Conservation (phyloP, 2,797 vertebrate genomes). For the Tenualosa thibaudeaui region DNA sequence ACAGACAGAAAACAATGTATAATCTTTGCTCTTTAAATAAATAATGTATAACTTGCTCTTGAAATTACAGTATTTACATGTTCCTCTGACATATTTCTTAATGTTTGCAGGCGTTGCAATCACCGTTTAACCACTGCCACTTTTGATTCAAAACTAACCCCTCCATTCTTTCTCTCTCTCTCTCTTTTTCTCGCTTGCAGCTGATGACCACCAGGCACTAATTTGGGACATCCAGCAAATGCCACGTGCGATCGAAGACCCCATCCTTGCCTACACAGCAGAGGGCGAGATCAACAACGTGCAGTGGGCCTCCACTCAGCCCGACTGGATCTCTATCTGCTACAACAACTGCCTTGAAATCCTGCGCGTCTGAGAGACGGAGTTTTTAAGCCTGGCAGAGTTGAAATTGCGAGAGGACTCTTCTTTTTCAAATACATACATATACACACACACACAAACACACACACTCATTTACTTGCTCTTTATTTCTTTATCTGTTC, state of each 20-base stretch:
- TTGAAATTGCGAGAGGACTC: neutral
- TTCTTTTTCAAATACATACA: neutral
- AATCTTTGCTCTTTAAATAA: no score
- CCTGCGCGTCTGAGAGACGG: constrained; percentile 82
- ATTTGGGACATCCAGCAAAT: constrained; percentile 99
- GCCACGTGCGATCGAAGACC: constrained; percentile 97
- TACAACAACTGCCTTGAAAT: constrained; percentile 99
- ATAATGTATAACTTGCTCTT: no score
- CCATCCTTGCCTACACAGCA: constrained; percentile 96
- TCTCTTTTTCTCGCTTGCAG: constrained; percentile 58
- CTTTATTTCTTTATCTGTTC: neutral
- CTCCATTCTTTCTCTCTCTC: no score
- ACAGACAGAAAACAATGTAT: no score
- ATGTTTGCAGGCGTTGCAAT: no score
- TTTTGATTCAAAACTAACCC: no score
- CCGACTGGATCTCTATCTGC: constrained; percentile 97
- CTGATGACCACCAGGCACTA: constrained; percentile 97
- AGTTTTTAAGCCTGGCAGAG: neutral
- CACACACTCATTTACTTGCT: neutral
- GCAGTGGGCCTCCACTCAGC: constrained; percentile 98
- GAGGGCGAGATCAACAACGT: constrained; percentile 99
- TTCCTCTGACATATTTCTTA: no score
- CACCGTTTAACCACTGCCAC: no score
- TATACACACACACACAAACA: neutral
- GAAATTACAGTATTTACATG: no score